Base-by-base conservation (phyloP, 2,888 invertebrate species). In the Brachynemurus nebulosus region DNA sequence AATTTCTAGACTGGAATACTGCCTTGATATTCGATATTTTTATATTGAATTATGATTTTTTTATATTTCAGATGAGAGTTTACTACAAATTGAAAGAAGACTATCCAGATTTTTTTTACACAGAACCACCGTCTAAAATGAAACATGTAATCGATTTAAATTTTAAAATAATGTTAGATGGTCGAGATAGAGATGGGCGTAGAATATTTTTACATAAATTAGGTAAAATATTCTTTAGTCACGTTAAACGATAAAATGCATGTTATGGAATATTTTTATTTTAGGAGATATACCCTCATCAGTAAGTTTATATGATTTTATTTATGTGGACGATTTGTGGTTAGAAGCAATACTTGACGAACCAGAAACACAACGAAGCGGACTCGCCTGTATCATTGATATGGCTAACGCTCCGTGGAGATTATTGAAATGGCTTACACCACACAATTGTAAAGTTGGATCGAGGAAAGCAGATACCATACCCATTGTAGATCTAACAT, bases 311-410 rank as follows among this genome's bases (percentile, higher is more conserved):
- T 44, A 53, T 21, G 62, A 64, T 40, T 49, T 62, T 27, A 52
- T 60, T 8, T 53, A 58, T 35, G 52, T 64, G 16, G 63, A 65
- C 43, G 63, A 63, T 47, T 51, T 62, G 3, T 63, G 61, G 60
- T 42, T 64, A 14, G 65, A 65, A 50, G 51, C 55, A 14, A 53
- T 60, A 11, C 45, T 63, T 45, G 60, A 63, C 41, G 58, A 60
- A 44, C 52, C 54, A 7, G 51, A 57, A 21, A 59, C 59, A 3
- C 57, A 58, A 47, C 48, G 54, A 45, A 58, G 59, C 33, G 66
- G 66, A 3, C 44, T 65, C 7, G 59, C 62, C 39, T 52, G 60
- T 14, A 52, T 66, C 6, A 45, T 65, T 4, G 66, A 66, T 48
- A 54, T 63, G 14, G 50, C 52, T 3, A 56, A 57, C 38, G 54